Evolutionary conservation across 1,140 invertebrate genomes (phyloP), one percentile per base, ranked within the genome.

Genomic region (Scaptomyza montana): DNA sequence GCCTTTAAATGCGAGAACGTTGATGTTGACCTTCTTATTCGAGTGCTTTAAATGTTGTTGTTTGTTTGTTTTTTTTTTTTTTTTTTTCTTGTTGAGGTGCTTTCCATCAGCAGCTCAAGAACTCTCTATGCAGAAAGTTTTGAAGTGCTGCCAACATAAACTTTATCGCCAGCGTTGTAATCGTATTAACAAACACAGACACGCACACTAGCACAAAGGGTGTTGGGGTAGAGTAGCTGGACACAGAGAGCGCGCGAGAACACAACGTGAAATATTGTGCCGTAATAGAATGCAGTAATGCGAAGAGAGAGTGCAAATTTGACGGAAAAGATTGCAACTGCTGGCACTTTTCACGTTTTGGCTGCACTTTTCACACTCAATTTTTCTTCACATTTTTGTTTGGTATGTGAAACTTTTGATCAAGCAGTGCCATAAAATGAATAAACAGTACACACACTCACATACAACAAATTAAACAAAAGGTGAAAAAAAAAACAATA

Each of bases 11-110:
- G 13, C 25, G 47, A 16, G 47, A 56, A 33, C 3, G 64, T 60
- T 16, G 54, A 33, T 54, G 74, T 60, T 84, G 80, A 85, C 80
- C 81, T 85, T 85, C 80, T 85, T 70, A 76, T 54, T 82, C 43
- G 28, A 47, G 41, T 75, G 43, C 36, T 36, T 9, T 12, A 7
- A 6, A 6, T 30, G 28, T 43, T 53, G 25, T 9, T 43, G 36
- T 57, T 39, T 12, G 1, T 1, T 28, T 33, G 1, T 28, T 51
- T 21, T 3, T 16, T 0, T 16, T 16, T 16, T 16, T 16, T 16
- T 16, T 0, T 16, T 16, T 16, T 41, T 53, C n/a, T 65, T 65
- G 56, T 55, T 68, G 36, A 7, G 63, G 43, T 55, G 43, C 36
- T 64, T 60, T 63, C 46, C 56, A 51, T 53, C 45, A 36, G 33